Conservation (phyloP, 2,888 invertebrate species). For the Pollenia griseotomentosa region DNA sequence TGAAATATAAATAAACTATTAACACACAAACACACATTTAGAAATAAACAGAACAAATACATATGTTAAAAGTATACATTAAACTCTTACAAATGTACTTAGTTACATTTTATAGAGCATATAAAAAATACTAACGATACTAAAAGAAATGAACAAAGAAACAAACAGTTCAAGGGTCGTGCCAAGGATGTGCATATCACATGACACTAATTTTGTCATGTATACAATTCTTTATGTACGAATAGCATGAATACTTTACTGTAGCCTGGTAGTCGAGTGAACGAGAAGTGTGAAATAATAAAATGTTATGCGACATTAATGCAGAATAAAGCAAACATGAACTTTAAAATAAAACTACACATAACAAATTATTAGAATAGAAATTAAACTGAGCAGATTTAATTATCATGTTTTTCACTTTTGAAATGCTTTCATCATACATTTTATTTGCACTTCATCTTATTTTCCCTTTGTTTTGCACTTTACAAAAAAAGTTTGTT, state of each 20-base stretch:
- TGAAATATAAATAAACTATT: slow-evolving; percentile 52
- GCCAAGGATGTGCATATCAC: slow-evolving; percentile 60
- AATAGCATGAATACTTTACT: background rate
- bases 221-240: background rate
- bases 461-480: background rate
- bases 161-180: slow-evolving; percentile 64
- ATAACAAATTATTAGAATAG: slow-evolving; percentile 20
- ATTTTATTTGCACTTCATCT: slow-evolving; percentile 34
- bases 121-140: background rate
- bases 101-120: background rate
- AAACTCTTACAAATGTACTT: slow-evolving; percentile 4
- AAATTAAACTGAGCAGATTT: slow-evolving; percentile 16
- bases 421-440: slow-evolving; percentile 44
- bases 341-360: background rate
- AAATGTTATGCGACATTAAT: slow-evolving; percentile 42
- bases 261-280: no score
- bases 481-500: background rate
- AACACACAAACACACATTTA: slow-evolving; percentile 28
- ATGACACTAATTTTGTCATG: slow-evolving; percentile 50
- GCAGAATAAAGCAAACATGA: slow-evolving; percentile 4
- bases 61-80: slow-evolving; percentile 7
- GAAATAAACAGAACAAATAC: slow-evolving; percentile 15
- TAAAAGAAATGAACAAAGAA: slow-evolving; percentile 23
- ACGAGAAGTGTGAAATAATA: background rate
- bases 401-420: slow-evolving; percentile 41